phyloP scores from a whole-genome alignment of 2,797 vertebrate genomes.

The Enteromius paludinosus region DNA sequence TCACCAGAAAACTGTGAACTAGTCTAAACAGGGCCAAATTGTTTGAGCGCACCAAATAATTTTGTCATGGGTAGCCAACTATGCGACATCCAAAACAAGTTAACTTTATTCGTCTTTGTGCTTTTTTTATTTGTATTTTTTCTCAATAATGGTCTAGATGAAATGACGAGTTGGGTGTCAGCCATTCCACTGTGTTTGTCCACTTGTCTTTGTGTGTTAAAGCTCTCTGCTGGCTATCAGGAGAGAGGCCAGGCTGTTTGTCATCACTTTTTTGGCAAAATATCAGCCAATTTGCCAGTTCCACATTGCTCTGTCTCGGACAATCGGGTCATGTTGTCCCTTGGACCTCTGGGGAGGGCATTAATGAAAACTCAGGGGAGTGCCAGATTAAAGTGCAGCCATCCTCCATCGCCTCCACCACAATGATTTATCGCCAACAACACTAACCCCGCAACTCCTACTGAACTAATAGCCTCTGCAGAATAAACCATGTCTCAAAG shows the following conservation, averaged over 20 bases:
- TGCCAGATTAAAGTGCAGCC: conserved; percentile 48
- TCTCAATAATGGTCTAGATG: background rate
- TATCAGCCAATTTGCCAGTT: conserved; percentile 49
- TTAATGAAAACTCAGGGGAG: conserved; percentile 56
- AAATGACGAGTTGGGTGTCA: conserved; percentile 29
- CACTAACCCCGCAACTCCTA: conserved; percentile 47
- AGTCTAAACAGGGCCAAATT: background rate
- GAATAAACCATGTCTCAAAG: conserved; percentile 50
- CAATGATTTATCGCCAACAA: conserved; percentile 60
- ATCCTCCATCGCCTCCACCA: conserved; percentile 43
- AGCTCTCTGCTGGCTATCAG: conserved; percentile 32
- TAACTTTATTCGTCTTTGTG: conserved; percentile 6
- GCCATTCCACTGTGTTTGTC: conserved; percentile 17
- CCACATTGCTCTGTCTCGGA: conserved; percentile 50
- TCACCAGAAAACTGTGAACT: background rate
- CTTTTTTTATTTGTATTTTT: background rate
- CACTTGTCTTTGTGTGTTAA: conserved; percentile 38
- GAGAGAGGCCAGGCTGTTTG: conserved; percentile 47
- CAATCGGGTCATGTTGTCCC: conserved; percentile 51
- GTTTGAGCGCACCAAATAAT: background rate
- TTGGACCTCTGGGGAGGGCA: conserved; percentile 36
- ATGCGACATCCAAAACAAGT: conserved; percentile 23
- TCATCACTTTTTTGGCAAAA: conserved; percentile 55
- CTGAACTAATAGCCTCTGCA: conserved; percentile 56
- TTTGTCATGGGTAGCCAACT: background rate